Percentiles rank a stretch among this genome's conserved stretches.
Evolutionary conservation across 2,888 invertebrate species (phyloP).

Genomic region (Empis livida): DNA sequence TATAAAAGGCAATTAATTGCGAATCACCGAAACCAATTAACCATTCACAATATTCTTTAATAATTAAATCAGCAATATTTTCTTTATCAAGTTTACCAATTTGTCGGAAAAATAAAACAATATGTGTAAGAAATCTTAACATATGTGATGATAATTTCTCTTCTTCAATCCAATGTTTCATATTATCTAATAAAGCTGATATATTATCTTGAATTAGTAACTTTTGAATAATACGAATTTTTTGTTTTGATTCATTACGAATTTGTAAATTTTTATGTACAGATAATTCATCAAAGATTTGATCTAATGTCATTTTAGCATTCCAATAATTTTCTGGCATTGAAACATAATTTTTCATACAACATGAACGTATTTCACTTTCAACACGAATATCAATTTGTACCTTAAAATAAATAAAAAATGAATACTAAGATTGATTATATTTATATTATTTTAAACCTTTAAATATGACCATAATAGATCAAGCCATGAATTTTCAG

Average conservation of each 20-base stretch:
- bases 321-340: slow-evolving; percentile 59
- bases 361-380: slow-evolving; percentile 52
- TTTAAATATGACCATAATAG: slow-evolving; percentile 77
- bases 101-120: slow-evolving; percentile 68
- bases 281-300: slow-evolving; percentile 54
- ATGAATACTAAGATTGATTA: too few species aligned
- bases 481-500: slow-evolving; percentile 76
- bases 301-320: slow-evolving; percentile 52
- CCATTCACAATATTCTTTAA: slow-evolving; percentile 58
- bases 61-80: slow-evolving; percentile 58
- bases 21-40: slow-evolving; percentile 64
- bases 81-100: slow-evolving; percentile 60
- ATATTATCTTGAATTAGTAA: slow-evolving; percentile 72
- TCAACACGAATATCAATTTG: slow-evolving; percentile 79
- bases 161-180: slow-evolving; percentile 51
- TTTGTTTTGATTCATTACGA: slow-evolving; percentile 40
- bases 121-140: slow-evolving; percentile 66
- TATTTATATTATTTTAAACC: slow-evolving; percentile 1
- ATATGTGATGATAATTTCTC: slow-evolving; percentile 39
- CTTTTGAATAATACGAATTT: slow-evolving; percentile 69
- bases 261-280: slow-evolving; percentile 44
- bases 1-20: slow-evolving; percentile 72
- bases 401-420: slow-evolving; percentile 45
- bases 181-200: slow-evolving; percentile 55
- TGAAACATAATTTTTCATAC: slow-evolving; percentile 39